Base-by-base conservation (phyloP, 1,140 invertebrate genomes). In the Adoxophyes honmai region DNA sequence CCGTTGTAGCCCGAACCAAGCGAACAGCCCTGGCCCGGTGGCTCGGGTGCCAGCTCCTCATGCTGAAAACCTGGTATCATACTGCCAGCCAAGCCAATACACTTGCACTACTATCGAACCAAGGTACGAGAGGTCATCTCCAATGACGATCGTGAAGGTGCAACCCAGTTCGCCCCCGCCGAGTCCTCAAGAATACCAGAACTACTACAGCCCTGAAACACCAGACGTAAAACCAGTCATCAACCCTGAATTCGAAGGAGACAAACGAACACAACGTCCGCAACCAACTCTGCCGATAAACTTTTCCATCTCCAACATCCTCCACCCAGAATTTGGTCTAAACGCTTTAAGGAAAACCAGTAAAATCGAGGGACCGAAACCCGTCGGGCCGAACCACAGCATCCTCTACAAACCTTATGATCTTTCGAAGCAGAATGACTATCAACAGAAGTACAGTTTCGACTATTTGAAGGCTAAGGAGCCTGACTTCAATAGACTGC, bases 1-100 rank as follows among this genome's bases (percentile, higher is more conserved):
- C 72, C 88, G 91, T 34, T 91, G 90, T 85, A 91, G 91, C 81
- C 91, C 91, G 61, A 91, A 89, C 68, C 88, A 91, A 81, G 91
- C 91, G 55, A 91, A 89, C 73, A 91, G 90, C 62, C 88, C 86
- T 0, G 86, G 85, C 0, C 86, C 86, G 0, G 76, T 86, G 0
- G 62, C 79, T 0, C 76, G 82, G 0, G 79, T 83, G 0, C 87
- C 87, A 0, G 75, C 79, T 0, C 79, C 86, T 0, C 77, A 86
- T n/a, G 51, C 75, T 0, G 79, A 72, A 1, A 75, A 60, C 34
- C 61, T 59, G 36, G 52, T 62, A 8, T 66, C 62, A 34, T 73
- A 67, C 44, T 64, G 65, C 52, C 70, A 66, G 0, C 82, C 64
- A 39, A 86, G 70, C 33, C 82, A 88, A 59, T 88, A 88, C 51